Percentiles rank a stretch among this genome's conserved stretches.
Conservation (phyloP, 2,113 vertebrate species). For the Neogale vison region DNA sequence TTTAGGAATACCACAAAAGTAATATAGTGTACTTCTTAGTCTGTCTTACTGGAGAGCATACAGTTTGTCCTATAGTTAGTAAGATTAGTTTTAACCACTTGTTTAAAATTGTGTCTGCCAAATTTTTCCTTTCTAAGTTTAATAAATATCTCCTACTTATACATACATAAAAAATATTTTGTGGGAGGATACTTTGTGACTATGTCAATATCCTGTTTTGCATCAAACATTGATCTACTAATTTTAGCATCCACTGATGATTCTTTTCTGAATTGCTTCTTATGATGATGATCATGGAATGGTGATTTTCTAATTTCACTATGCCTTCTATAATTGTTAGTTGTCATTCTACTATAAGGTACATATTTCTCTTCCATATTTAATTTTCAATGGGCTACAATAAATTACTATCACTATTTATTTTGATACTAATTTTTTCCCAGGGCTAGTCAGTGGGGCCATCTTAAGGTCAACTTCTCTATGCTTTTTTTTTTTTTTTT, state of each 20-base stretch:
- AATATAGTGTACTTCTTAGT: not conserved
- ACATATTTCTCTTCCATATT: not conserved
- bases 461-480: not conserved
- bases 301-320: not conserved
- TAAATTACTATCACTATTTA: not conserved
- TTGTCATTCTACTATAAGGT: not conserved
- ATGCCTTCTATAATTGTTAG: not conserved
- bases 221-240: not conserved
- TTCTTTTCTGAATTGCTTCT: not conserved
- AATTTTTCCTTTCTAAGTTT: not conserved
- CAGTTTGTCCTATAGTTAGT: not conserved
- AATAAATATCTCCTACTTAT: not conserved
- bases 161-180: conserved; percentile 21
- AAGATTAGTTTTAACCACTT: not conserved
- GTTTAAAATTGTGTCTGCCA: not conserved
- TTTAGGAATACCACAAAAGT: not conserved
- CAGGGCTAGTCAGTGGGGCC: not conserved
- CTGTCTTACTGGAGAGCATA: not conserved
- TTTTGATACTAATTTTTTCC: not conserved
- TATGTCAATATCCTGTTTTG: not conserved
- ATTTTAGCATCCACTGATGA: not conserved
- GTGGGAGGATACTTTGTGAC: not conserved
- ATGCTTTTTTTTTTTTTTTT: not conserved
- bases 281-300: not conserved
- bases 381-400: not conserved